Evolutionary conservation across 23 tunicate species (phyloP).

Genomic region (Trididemnum miniatum): DNA sequence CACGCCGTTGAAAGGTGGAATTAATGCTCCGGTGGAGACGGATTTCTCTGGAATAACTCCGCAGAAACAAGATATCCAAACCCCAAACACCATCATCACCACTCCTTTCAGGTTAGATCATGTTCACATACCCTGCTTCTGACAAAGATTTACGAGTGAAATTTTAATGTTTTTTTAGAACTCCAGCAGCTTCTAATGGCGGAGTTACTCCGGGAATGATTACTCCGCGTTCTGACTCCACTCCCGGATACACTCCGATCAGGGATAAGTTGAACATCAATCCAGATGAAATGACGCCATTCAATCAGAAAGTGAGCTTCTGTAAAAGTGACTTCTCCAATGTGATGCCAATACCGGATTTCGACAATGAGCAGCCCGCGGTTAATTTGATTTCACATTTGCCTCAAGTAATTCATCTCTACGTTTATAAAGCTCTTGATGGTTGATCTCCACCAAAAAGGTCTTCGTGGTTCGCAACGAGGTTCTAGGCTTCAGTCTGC

Average conservation of each 20-base stretch:
- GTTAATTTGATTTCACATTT: too few species aligned
- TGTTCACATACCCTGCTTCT: background rate
- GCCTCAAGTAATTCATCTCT: too few species aligned
- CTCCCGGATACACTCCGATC: slow-evolving; percentile 93
- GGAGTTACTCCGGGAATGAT: slow-evolving; percentile 77
- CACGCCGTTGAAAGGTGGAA: slow-evolving; percentile 93
- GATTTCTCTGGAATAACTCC: slow-evolving; percentile 97
- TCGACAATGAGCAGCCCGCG: too few species aligned
- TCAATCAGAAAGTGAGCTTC: slow-evolving; percentile 58
- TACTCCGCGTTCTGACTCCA: slow-evolving; percentile 62
- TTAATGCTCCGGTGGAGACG: slow-evolving; percentile 86
- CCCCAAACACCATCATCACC: slow-evolving; percentile 89
- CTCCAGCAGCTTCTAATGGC: slow-evolving; percentile 48
- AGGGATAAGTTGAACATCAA: slow-evolving; percentile 95
- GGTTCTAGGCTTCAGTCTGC: too few species aligned
- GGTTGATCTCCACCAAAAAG: too few species aligned
- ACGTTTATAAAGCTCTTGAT: too few species aligned
- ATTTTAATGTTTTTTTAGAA: slow-evolving; percentile 24
- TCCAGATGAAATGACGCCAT: slow-evolving; percentile 80
- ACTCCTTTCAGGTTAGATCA: slow-evolving; percentile 90
- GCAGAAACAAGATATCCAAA: slow-evolving; percentile 58
- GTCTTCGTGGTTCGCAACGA: too few species aligned
- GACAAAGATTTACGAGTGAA: background rate
- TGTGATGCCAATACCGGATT: too few species aligned
- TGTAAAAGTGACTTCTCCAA: too few species aligned